Base-by-base conservation (phyloP, 2,797 vertebrate species). In the Melopsittacus undulatus region DNA sequence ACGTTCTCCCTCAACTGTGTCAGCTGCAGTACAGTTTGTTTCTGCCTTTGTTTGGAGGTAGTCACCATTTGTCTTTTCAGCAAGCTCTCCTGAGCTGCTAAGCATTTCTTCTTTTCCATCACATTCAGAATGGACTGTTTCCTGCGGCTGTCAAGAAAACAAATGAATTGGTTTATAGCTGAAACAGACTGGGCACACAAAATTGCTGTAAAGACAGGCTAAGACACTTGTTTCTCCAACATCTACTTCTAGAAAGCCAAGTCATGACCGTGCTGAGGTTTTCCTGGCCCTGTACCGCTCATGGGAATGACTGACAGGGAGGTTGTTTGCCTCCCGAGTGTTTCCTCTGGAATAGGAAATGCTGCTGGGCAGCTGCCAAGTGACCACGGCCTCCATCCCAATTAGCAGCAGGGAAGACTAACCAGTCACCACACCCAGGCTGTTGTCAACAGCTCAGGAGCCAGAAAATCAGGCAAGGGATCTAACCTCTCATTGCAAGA, bases 71-170 rank as follows among this genome's bases (percentile, higher is more conserved):
- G 75, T 80, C 48, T 78, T 48, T 78, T 54, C 78, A 52, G 79
- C 12, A 1, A 59, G 6, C 70, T 77, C 74, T 85, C 49, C 86
- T 14, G 95, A 83, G 85, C 89, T 80, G 69, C 54, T 57, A 10
- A 46, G 59, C 5, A 5, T 13, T 89, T 63, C 83, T 86, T 94
- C 94, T 34, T 77, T 34, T 79, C 54, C 91, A 19, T 66, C 90
- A 7, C 12, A 21, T 49, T 90, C 89, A 57, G 61, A 82, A 73
- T 9, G 23, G 67, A 15, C 85, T 30, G 52, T 63, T 90, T 96
- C 97, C 80, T 87, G 95, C 2, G 94, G 89, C 98, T 98, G 91
- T 36, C 59, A 70, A 83, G 61, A 92, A 83, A 97, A 94, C 3
- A 94, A 87, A 92, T 48, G 40, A 57, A 66, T 66, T 67, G 48